Evolutionary conservation across 1,140 invertebrate species (phyloP), one percentile per base, ranked within the genome.

Genomic region (Eupeodes corollae): DNA sequence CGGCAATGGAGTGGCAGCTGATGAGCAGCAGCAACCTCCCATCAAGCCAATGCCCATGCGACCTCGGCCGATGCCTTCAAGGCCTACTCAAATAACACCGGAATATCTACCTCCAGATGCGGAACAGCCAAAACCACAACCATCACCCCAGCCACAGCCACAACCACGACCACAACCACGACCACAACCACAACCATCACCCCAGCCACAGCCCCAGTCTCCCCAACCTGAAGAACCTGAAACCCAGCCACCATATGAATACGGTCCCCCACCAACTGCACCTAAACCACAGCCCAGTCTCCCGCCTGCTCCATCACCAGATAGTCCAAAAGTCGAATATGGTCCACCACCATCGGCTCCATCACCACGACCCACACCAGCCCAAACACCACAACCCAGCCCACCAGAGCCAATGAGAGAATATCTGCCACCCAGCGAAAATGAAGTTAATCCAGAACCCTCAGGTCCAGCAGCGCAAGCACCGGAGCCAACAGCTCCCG

Each of bases 1-100:
- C 3, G 61, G 60, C 26, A 67, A 67, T 48, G 63, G 56, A 2
- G 46, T 45, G 0, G 54, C 49, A 6, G 44, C 56, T 0, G 48
- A 11, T 52, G 53, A 0, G 51, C 2, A 42, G 49, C 48, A 42
- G 35, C 35, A 42, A 12, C 34, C 12, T 13, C 15, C 40, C 47
- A 11, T 42, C 53, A 51, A 6, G 35, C 42, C 9, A 51, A 55
- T 3, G 47, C 51, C n/a, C n/a, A n/a, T n/a, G n/a, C 3, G 21
- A 26, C 21, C 21, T 26, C 21, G 21, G 8, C 21, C 21, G 3
- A 26, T 26, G 21, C 21, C 21, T 5, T 26, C 21, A 26, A 3
- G 21, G 21, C 21, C 21, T 9, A 55, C 56, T 9, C 47, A 55
- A 10, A 44, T 48, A 6, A 43, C 52, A 3, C 53, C 50, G 16